Percentiles rank a stretch among this genome's conserved stretches.
phyloP scores from a whole-genome alignment of 2,797 vertebrate species.

The Xyrichtys novacula region DNA sequence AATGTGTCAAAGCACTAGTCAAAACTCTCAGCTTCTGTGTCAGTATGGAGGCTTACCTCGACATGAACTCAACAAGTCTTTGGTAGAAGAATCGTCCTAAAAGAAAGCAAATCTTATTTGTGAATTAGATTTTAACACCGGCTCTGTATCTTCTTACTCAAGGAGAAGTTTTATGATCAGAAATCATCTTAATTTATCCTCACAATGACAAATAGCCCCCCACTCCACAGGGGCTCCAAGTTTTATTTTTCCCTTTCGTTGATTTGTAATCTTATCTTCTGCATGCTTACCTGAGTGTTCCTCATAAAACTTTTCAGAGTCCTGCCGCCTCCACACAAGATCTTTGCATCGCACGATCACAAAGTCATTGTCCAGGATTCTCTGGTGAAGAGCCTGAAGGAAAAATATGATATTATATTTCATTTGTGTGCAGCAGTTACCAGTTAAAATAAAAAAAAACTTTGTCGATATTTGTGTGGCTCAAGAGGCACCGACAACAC shows the following conservation, averaged over 20 bases:
- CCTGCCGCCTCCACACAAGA: conserved; percentile 85
- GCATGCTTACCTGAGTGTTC: conserved; percentile 89
- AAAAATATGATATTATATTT: not conserved
- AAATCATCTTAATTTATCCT: no score
- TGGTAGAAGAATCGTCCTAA: conserved; percentile 96
- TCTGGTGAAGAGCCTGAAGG: conserved; percentile 90
- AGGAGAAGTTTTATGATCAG: no score
- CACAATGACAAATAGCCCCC: not conserved
- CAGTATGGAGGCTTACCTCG: conserved; percentile 85
- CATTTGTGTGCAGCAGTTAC: not conserved
- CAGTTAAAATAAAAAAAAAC: no score
- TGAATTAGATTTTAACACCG: not conserved
- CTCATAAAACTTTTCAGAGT: conserved; percentile 91
- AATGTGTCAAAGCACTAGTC: no score
- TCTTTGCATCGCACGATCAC: conserved; percentile 88
- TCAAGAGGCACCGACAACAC: no score
- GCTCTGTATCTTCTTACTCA: not conserved
- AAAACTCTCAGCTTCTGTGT: not conserved
- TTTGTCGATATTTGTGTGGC: no score
- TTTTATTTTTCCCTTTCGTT: not conserved
- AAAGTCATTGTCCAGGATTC: conserved; percentile 90
- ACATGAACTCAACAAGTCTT: conserved; percentile 97
- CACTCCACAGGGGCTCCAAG: no score
- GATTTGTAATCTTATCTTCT: not conserved
- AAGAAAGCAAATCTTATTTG: not conserved